Evolutionary conservation across 2,888 invertebrate genomes (phyloP).

Genomic region (Archips xylosteana): DNA sequence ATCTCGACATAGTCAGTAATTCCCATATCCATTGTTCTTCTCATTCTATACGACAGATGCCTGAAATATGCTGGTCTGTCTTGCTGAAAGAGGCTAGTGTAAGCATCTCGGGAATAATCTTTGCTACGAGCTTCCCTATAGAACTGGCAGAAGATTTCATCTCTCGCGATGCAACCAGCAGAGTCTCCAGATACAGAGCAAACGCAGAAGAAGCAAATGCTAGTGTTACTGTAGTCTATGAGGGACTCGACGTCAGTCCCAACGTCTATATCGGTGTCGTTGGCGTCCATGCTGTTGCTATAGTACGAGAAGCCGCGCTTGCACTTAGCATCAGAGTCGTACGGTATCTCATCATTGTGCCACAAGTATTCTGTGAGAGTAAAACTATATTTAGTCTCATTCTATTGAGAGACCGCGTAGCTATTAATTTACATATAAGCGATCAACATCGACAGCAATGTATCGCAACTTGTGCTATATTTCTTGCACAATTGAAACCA

Average conservation of each 20-base stretch:
- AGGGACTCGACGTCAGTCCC: slow-evolving; percentile 57
- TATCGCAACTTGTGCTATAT: no score
- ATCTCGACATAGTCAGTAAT: slow-evolving; percentile 63
- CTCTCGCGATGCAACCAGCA: slow-evolving; percentile 61
- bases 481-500: no score
- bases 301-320: slow-evolving; percentile 69
- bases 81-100: slow-evolving; percentile 59
- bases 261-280: slow-evolving; percentile 64
- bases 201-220: slow-evolving; percentile 68
- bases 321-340: slow-evolving; percentile 63
- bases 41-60: slow-evolving; percentile 65
- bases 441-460: no score
- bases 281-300: slow-evolving; percentile 64
- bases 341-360: slow-evolving; percentile 78
- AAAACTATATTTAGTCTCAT: neutral
- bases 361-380: slow-evolving; percentile 69
- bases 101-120: slow-evolving; percentile 55
- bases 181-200: slow-evolving; percentile 58
- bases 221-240: slow-evolving; percentile 58
- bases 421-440: no score
- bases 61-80: slow-evolving; percentile 71
- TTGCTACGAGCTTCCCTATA: slow-evolving; percentile 54
- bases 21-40: slow-evolving; percentile 73
- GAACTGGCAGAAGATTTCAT: slow-evolving; percentile 68
- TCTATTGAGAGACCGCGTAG: no score